A percentile compares a stretch with the other conserved stretches of the same genome.
phyloP scores from a whole-genome alignment of 2,797 vertebrate species.

The Corythornis leucogaster region DNA sequence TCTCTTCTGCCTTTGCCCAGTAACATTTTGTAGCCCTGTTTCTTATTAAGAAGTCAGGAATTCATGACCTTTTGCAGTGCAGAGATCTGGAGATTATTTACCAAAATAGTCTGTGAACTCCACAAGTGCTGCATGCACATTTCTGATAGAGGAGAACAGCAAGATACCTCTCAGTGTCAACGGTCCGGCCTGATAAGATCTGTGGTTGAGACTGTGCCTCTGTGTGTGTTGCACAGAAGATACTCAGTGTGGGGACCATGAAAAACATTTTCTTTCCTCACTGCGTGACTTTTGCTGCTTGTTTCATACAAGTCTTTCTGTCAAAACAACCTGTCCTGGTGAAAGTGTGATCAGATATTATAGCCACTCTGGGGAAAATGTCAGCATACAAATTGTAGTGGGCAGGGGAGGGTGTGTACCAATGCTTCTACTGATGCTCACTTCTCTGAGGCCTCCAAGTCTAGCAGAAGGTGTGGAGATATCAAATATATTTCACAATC shows the following conservation, averaged over 20 bases:
- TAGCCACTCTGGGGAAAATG: background rate
- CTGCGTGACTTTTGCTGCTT: background rate
- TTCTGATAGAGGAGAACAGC: background rate
- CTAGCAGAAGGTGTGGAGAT: background rate
- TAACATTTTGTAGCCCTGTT: background rate
- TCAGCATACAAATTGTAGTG: background rate
- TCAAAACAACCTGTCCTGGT: conserved; percentile 7
- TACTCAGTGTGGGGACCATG: background rate
- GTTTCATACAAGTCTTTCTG: background rate
- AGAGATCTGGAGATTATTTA: conserved; percentile 41
- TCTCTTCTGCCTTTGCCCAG: background rate
- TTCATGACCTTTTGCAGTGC: conserved; percentile 17
- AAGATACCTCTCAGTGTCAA: conserved; percentile 4
- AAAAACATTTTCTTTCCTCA: background rate
- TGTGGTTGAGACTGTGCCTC: background rate
- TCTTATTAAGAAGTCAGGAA: background rate
- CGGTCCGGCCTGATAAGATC: conserved; percentile 43
- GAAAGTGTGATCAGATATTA: background rate
- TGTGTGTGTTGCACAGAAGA: background rate
- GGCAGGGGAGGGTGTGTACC: background rate
- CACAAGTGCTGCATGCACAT: background rate
- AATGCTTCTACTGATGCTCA: background rate
- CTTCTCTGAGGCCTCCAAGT: background rate
- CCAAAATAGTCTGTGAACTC: conserved; percentile 17
- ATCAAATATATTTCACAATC: background rate